phyloP scores from a whole-genome alignment of 2,797 vertebrate genomes.

The Microcaecilia unicolor region DNA sequence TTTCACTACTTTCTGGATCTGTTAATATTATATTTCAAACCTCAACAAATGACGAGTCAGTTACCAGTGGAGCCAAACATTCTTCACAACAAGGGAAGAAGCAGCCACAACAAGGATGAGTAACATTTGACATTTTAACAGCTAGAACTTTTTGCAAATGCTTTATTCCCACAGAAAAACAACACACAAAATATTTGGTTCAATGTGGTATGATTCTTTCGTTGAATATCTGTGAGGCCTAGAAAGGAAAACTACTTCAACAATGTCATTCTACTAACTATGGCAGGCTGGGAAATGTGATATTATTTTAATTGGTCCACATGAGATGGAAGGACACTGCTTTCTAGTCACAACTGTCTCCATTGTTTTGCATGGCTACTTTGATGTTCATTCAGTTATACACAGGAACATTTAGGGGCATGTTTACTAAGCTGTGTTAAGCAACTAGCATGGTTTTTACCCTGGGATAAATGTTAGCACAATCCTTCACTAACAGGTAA shows the following conservation, averaged over 20 bases:
- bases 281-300: slow-evolving; percentile 13
- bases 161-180: slow-evolving; percentile 39
- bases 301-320: no score
- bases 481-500: no score
- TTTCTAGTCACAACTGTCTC: no score
- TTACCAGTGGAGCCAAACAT: slow-evolving; percentile 47
- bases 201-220: slow-evolving; percentile 22
- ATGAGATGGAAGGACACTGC: no score
- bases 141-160: slow-evolving; percentile 32
- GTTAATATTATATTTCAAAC: slow-evolving; percentile 40
- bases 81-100: slow-evolving; percentile 32
- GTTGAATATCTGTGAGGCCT: slow-evolving; percentile 37
- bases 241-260: slow-evolving; percentile 15
- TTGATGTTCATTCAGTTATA: no score
- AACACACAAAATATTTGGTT: slow-evolving; percentile 39
- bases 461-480: no score
- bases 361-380: no score
- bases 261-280: slow-evolving; percentile 31
- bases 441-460: no score
- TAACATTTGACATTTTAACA: slow-evolving; percentile 59
- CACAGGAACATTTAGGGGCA: no score
- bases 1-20: slow-evolving; percentile 55
- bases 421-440: no score
- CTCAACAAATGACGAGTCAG: slow-evolving; percentile 37
- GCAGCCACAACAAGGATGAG: slow-evolving; percentile 34